phyloP scores from a whole-genome alignment of 2,113 vertebrate genomes.

The Antidorcas marsupialis region DNA sequence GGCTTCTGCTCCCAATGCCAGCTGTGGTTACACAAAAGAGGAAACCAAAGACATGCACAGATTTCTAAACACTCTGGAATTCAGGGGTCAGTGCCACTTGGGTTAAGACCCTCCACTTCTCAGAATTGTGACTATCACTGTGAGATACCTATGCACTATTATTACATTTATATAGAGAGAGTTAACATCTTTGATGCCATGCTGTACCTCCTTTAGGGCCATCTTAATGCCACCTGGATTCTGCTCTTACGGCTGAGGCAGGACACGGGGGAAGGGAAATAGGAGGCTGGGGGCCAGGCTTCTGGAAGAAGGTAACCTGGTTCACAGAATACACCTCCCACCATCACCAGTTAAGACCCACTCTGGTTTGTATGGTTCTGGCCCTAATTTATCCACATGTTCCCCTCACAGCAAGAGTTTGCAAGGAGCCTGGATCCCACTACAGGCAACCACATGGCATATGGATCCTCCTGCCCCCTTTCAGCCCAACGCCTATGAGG shows the following conservation, averaged over 20 bases:
- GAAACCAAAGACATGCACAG: neutral
- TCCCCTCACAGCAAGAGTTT: neutral
- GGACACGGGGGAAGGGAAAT: neutral
- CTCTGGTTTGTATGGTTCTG: neutral
- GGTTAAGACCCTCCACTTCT: neutral
- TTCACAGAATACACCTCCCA: neutral
- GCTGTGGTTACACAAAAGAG: neutral
- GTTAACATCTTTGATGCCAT: neutral
- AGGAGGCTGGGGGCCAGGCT: neutral
- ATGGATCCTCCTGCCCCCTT: neutral
- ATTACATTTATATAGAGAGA: neutral
- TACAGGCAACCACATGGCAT: neutral
- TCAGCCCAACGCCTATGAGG: neutral
- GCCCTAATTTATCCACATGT: neutral
- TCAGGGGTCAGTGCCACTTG: neutral
- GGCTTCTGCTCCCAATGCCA: neutral
- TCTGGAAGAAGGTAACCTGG: neutral
- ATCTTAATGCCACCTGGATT: neutral
- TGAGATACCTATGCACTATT: neutral
- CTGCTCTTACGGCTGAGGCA: neutral
- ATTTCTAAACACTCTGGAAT: neutral
- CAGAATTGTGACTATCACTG: neutral
- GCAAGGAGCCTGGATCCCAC: neutral
- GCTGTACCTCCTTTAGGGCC: neutral
- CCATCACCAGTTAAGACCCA: neutral